Base-by-base conservation (phyloP, 2,797 vertebrate species). In the Ctenopoma multispine region DNA sequence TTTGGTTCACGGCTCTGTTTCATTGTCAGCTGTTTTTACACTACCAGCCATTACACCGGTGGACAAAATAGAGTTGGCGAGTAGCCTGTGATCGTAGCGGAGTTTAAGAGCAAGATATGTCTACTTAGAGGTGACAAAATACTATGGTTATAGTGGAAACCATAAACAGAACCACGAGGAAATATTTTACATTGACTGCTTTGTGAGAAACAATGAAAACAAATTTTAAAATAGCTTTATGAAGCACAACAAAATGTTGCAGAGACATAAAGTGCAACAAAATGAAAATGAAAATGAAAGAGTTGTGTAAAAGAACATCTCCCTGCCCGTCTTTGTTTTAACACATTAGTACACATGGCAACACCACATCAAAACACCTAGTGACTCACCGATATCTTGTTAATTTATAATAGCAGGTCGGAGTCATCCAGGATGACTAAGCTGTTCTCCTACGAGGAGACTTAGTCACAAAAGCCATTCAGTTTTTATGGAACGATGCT, bases 361-460 rank as follows among this genome's bases (percentile, higher is more conserved):
- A 34, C 66, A 66, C 15, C 58, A 24, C 57, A 54, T 58, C 46
- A 44, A 53, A 55, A 63, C 31, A 53, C 27, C 24, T 47, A 11
- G 48, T 80, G 79, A 81, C 64, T 81, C 69, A 72, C 29, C 40
- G 38, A 36, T 50, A 59, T 60, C 44, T 61, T 3, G 51, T 49
- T 64, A 60, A 69, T 69, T 64, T 62, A 69, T 54, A 51, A 57
- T 63, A 55, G 27, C 57, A 47, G 40, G 62, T 64, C 59, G 47
- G 50, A 20, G 17, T 69, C 49, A 60, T 49, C 21, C 57, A 20
- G 57, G 29, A 57, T 57, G 75, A 78, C 43, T 43, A 59, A 71
- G 53, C 53, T n/a, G 24, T 46, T 58, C 56, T 44, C 41, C 76
- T 63, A 31, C 15, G 9, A 69, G 1, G 54, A 10, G 46, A 36